Evolutionary conservation across 2,113 vertebrate genomes (phyloP).

Genomic region (Cairina moschata): DNA sequence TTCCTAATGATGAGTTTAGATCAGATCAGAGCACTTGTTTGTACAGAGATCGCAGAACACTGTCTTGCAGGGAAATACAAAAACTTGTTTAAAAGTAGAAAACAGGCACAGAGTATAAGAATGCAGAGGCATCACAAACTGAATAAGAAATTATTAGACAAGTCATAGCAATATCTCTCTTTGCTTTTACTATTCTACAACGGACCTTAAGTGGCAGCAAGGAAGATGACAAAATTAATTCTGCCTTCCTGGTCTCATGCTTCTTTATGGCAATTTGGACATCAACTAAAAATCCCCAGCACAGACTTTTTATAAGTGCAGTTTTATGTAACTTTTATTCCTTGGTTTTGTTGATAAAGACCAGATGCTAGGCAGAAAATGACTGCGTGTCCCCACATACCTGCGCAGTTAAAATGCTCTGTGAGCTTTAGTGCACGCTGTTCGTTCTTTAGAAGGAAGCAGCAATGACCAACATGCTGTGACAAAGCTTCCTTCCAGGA

Average conservation of each 20-base stretch:
- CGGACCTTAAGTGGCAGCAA: background rate
- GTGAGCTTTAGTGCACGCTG: background rate
- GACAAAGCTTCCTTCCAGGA: background rate
- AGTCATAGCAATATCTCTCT: background rate
- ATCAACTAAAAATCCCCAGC: background rate
- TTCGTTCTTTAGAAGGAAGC: background rate
- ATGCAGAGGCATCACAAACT: background rate
- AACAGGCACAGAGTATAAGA: background rate
- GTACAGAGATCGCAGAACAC: background rate
- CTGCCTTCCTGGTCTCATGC: background rate
- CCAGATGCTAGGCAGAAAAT: background rate
- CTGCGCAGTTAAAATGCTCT: rapidly evolving
- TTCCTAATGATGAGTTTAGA: background rate
- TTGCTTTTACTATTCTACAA: background rate
- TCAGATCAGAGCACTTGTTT: background rate
- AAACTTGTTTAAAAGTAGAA: background rate
- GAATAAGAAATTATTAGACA: background rate
- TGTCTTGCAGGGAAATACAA: background rate
- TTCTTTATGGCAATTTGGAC: background rate
- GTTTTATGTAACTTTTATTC: background rate
- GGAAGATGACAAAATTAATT: background rate
- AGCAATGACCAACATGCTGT: background rate
- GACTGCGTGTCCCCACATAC: background rate
- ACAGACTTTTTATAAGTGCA: background rate
- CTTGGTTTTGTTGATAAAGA: background rate